Evolutionary conservation across 2,888 invertebrate species (phyloP).

Genomic region (Volucella inflata): DNA sequence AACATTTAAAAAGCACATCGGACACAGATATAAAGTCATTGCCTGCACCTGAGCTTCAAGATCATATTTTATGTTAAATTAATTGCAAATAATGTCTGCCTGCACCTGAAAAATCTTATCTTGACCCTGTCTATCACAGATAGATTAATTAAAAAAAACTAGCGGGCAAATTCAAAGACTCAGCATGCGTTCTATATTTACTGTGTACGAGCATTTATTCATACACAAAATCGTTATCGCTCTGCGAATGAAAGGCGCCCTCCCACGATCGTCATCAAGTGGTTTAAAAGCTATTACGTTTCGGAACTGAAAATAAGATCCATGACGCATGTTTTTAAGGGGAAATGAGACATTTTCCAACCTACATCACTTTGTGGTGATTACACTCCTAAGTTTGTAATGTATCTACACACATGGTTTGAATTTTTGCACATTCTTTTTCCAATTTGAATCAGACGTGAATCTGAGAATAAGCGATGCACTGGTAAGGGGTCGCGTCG

Average conservation of each 20-base stretch:
- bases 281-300: slow-evolving; percentile 37
- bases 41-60: slow-evolving; percentile 17
- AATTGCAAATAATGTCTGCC: slow-evolving; percentile 32
- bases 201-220: slow-evolving; percentile 2
- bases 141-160: slow-evolving; percentile 19
- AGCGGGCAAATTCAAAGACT: slow-evolving; percentile 37
- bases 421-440: slow-evolving; percentile 30
- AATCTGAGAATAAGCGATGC: neutral
- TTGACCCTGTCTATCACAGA: slow-evolving; percentile 50
- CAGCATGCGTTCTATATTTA: slow-evolving; percentile 26
- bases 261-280: slow-evolving; percentile 67
- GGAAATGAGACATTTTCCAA: slow-evolving; percentile 70
- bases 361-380: slow-evolving; percentile 38
- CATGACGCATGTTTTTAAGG: slow-evolving; percentile 66
- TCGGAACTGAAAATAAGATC: slow-evolving; percentile 62
- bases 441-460: neutral
- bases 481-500: neutral
- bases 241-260: slow-evolving; percentile 58
- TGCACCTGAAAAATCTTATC: slow-evolving; percentile 53
- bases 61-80: slow-evolving; percentile 30
- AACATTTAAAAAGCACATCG: no score
- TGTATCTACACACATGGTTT: neutral
- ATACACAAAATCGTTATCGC: slow-evolving; percentile 20
- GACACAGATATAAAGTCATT: no score
- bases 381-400: neutral